phyloP scores from a whole-genome alignment of 2,888 invertebrate species.

The Xestoiulus laeticollis region DNA sequence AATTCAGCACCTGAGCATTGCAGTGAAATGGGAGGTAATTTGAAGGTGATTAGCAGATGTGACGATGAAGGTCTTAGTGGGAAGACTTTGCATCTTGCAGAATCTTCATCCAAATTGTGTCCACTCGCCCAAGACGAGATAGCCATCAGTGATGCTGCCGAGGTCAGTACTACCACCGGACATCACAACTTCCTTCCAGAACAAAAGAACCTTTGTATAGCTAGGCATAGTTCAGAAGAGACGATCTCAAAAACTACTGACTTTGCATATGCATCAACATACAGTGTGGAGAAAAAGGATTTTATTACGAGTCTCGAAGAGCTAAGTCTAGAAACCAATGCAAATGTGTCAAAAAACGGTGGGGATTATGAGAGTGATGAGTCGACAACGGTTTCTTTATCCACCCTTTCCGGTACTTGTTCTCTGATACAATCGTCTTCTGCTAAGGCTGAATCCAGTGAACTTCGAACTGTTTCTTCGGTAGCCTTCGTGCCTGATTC shows the following conservation, averaged over 20 bases:
- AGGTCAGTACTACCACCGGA: conserved; percentile 19
- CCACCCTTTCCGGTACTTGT: neutral
- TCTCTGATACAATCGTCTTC: neutral
- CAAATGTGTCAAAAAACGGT: conserved; percentile 2
- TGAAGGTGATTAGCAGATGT: neutral
- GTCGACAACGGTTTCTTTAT: conserved; percentile 22
- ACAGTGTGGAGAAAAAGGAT: neutral
- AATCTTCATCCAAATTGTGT: conserved; percentile 23
- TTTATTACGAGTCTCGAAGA: neutral
- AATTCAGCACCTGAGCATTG: neutral
- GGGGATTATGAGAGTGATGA: neutral
- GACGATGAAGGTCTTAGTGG: neutral
- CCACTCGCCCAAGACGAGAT: conserved; percentile 51
- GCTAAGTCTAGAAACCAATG: neutral
- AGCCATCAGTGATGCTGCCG: conserved; percentile 46
- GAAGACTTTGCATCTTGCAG: neutral
- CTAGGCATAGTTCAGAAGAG: neutral
- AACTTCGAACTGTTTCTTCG: neutral
- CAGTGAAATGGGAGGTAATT: neutral
- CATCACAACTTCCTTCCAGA: neutral
- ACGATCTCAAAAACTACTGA: neutral
- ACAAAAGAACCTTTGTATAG: neutral
- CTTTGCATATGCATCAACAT: neutral
- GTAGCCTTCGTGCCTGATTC: neutral
- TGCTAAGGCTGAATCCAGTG: neutral